Base-by-base conservation (phyloP, 1,140 invertebrate genomes). In the Scaptodrosophila lebanonensis region DNA sequence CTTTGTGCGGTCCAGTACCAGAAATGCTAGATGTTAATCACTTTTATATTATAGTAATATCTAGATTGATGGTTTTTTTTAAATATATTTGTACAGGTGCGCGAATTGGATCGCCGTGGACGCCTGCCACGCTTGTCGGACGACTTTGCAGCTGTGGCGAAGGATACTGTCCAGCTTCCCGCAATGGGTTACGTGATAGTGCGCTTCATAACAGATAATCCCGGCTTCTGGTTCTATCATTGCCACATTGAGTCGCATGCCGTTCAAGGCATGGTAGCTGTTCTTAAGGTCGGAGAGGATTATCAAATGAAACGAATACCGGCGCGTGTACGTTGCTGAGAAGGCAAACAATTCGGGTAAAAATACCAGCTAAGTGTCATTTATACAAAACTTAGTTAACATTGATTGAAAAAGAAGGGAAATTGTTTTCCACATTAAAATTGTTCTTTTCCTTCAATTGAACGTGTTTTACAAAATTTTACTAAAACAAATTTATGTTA, bases 191-290 rank as follows among this genome's bases (percentile, higher is more conserved):
- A 84, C 39, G 72, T 84, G 0, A 84, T 84, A 1, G 12, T 86
- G 2, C 85, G 84, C 18, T 86, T 86, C 9, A 53, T 83, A 8
- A 67, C 75, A 0, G 54, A 69, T n/a, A 86, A 86, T 71, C 85
- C 85, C 0, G 85, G 85, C 3, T 86, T 76, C 30, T 86, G 85
- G 85, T 54, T 82, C 6, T 84, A 73, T 15, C 85, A 86, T 29
- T 86, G 85, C 13, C 72, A 85, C 33, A 52, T 86, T 36, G 87
- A 89, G 1, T 64, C 79, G 0, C 88, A 90, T 42, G 88, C 89
- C 69, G 87, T 89, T 0, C 86, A 87, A 7, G 90, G 90, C n/a
- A 86, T 91, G 67, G 85, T 87, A 25, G 87, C 90, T 5, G 87
- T 91, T 6, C 66, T 91, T 1, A 88, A 90, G 62, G 86, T 91